A percentile compares a stretch with the other conserved stretches of the same genome.
Evolutionary conservation across 2,113 vertebrate species (phyloP).

Genomic region (Pungitius pungitius): DNA sequence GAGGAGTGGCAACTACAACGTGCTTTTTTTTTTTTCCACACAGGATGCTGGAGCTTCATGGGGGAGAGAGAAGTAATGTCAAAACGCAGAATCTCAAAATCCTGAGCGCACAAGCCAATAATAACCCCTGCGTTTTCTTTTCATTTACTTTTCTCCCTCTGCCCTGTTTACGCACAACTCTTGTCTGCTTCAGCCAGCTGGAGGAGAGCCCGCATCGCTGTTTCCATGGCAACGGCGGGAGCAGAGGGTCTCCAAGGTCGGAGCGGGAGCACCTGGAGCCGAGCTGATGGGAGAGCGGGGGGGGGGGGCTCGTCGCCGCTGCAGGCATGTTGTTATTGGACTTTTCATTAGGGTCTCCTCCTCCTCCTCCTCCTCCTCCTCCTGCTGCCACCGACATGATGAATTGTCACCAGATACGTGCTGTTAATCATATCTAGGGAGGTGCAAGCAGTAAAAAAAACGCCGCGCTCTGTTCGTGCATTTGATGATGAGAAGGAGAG

Average conservation of each 20-base stretch:
- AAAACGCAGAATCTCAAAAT: slow-evolving; percentile 21
- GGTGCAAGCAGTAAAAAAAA: slow-evolving; percentile 62
- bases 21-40: slow-evolving; percentile 36
- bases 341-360: slow-evolving; percentile 77
- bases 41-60: slow-evolving; percentile 1
- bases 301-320: slow-evolving; percentile 36
- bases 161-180: slow-evolving; percentile 38
- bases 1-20: slow-evolving; percentile 18
- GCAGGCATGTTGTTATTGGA: slow-evolving; percentile 67
- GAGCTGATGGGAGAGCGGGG: slow-evolving; percentile 37
- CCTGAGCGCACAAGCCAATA: slow-evolving; percentile 40
- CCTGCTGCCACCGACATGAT: slow-evolving; percentile 46
- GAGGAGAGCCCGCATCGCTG: slow-evolving; percentile 76
- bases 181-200: slow-evolving; percentile 73
- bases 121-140: slow-evolving; percentile 47
- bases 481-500: slow-evolving; percentile 54
- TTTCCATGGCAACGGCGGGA: slow-evolving; percentile 88
- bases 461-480: slow-evolving; percentile 28
- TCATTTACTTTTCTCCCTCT: slow-evolving; percentile 35
- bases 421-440: slow-evolving; percentile 65
- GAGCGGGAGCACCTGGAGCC: slow-evolving; percentile 76
- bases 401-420: slow-evolving; percentile 54
- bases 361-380: slow-evolving; percentile 17
- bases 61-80: background rate
- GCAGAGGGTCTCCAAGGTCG: slow-evolving; percentile 84